These are phyloP conservation scores for Timandra comae DNA, from an alignment of 2,888 invertebrate species.

Conservation along the genomic window DNA sequence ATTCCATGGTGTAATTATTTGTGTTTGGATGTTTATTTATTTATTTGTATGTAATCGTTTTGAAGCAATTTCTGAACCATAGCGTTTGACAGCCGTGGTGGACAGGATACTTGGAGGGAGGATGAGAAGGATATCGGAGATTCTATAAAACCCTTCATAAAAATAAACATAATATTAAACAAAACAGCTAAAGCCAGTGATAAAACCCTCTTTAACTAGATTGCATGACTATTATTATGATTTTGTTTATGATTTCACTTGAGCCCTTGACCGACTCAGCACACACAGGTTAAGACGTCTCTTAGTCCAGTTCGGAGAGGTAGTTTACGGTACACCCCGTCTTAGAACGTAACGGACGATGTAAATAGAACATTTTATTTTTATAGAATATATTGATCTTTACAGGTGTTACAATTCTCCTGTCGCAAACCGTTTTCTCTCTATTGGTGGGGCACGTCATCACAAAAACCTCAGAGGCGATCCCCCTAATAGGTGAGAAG, in stretches of 20 bases:
- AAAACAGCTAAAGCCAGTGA: slow-evolving; percentile 21
- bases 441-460: slow-evolving; percentile 99
- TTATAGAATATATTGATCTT: slow-evolving; percentile 79
- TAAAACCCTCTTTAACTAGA: slow-evolving; percentile 47
- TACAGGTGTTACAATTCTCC: slow-evolving; percentile 99
- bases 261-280: slow-evolving; percentile 69
- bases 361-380: slow-evolving; percentile 49
- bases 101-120: slow-evolving; percentile 72
- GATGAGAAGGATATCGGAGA: slow-evolving; percentile 16
- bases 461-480: slow-evolving; percentile 99
- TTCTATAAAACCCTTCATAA: slow-evolving; percentile 25
- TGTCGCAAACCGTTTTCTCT: slow-evolving; percentile 99
- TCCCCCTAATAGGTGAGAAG: slow-evolving; percentile 96
- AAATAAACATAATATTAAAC: slow-evolving; percentile 25
- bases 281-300: slow-evolving; percentile 57
- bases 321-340: slow-evolving; percentile 31
- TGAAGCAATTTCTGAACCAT: slow-evolving; percentile 8
- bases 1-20: slow-evolving; percentile 58
- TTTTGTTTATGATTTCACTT: slow-evolving; percentile 68
- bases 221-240: slow-evolving; percentile 64
- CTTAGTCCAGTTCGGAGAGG: slow-evolving; percentile 28
- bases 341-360: slow-evolving; percentile 26
- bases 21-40: slow-evolving; percentile 37
- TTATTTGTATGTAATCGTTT: slow-evolving; percentile 11
- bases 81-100: slow-evolving; percentile 17